These are phyloP conservation scores for Acrossocheilus wenchowensis DNA, from an alignment of 2,797 vertebrate genomes.

Conservation along the genomic window DNA sequence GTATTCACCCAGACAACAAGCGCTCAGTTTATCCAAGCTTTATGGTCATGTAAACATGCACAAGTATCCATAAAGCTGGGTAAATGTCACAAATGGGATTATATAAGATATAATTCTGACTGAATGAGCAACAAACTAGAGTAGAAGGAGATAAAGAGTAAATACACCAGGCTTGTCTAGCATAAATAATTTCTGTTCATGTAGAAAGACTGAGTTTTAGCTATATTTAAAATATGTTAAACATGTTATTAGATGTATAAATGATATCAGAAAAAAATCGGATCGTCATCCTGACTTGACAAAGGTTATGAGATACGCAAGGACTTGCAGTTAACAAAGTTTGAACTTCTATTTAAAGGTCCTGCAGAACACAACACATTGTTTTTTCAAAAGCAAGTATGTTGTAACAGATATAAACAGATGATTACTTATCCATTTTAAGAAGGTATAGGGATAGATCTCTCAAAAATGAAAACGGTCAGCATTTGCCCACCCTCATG, in stretches of 20 bases:
- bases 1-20: neutral
- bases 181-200: neutral
- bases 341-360: neutral
- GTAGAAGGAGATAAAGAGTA: neutral
- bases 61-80: slow-evolving; percentile 39
- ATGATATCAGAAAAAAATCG: neutral
- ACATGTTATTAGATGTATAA: neutral
- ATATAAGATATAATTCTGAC: slow-evolving; percentile 2
- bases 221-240: neutral
- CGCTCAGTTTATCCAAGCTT: neutral
- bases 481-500: neutral
- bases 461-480: neutral
- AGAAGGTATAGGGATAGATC: neutral
- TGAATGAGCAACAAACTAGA: neutral
- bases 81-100: slow-evolving; percentile 30
- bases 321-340: neutral
- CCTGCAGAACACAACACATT: neutral
- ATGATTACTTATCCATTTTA: neutral
- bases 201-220: neutral
- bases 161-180: neutral
- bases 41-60: neutral
- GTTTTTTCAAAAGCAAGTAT: slow-evolving; percentile 12
- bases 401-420: neutral
- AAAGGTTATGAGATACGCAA: neutral
- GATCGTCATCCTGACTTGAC: neutral